These are phyloP conservation scores for Sericinus montela DNA, from an alignment of 2,888 invertebrate species.

Conservation along the genomic window DNA sequence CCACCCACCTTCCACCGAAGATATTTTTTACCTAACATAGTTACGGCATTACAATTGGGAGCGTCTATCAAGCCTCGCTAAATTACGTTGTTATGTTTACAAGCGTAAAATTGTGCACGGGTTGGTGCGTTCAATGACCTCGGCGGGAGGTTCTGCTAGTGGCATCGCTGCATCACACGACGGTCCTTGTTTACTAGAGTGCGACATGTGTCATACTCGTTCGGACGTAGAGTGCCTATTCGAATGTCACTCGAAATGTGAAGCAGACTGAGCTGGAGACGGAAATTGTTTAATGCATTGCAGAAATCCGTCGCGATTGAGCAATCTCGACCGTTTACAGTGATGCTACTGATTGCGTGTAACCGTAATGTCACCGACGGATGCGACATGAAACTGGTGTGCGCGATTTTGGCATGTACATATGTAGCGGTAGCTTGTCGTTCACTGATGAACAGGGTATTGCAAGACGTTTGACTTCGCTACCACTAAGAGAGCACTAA, in stretches of 20 bases:
- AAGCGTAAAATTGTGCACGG: conserved; percentile 17
- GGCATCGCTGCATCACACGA: conserved; percentile 9
- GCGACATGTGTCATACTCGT: conserved; percentile 15
- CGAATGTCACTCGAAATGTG: conserved; percentile 12
- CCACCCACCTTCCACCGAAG: no score
- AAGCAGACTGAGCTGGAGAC: not conserved
- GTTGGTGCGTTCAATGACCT: conserved; percentile 14
- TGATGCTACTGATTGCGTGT: not conserved
- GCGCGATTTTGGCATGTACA: not conserved
- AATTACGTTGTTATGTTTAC: conserved; percentile 16
- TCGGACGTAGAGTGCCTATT: conserved; percentile 15
- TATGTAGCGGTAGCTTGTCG: not conserved
- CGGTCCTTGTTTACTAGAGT: conserved; percentile 3
- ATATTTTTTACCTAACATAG: not conserved
- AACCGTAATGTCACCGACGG: not conserved
- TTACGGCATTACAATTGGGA: conserved; percentile 9
- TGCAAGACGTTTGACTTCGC: not conserved
- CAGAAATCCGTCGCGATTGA: conserved; percentile 2
- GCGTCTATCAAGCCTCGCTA: conserved; percentile 11
- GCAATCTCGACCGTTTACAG: not conserved
- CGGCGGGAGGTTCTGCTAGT: conserved; percentile 3
- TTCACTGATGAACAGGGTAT: not conserved
- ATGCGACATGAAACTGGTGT: conserved; percentile 1
- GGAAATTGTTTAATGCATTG: conserved; percentile 10
- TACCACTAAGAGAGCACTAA: no score